Conservation (phyloP, 2,797 vertebrate genomes). For the Microctenopoma steveboyesi region DNA sequence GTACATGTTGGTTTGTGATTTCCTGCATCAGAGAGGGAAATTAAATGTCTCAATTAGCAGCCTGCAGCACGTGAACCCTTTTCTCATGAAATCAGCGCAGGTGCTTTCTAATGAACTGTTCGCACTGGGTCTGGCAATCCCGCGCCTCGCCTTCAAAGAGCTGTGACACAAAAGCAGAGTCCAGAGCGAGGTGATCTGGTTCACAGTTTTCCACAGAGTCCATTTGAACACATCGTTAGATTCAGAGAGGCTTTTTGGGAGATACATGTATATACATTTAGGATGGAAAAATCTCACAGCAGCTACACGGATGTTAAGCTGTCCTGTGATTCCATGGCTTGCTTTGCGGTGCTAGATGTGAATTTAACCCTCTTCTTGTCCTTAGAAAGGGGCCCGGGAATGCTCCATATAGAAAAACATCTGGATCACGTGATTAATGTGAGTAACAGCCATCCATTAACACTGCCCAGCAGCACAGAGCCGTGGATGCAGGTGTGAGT, state of each 20-base stretch:
- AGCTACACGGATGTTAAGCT: constrained; percentile 22
- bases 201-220: constrained; percentile 38
- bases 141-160: constrained; percentile 33
- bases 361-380: constrained; percentile 30
- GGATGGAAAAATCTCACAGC: constrained; percentile 26
- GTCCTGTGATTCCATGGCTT: constrained; percentile 23
- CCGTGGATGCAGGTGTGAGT: constrained; percentile 75
- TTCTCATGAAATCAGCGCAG: constrained; percentile 32
- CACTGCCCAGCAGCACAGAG: constrained; percentile 45
- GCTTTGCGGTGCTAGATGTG: constrained; percentile 14
- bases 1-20: constrained; percentile 8
- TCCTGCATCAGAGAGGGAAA: neutral
- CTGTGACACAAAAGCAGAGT: constrained; percentile 15
- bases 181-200: constrained; percentile 15
- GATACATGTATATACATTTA: constrained; percentile 22
- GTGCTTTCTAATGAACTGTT: constrained; percentile 16
- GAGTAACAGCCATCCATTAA: constrained; percentile 67
- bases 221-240: constrained; percentile 60
- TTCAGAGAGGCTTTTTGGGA: constrained; percentile 22
- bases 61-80: constrained; percentile 8
- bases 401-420: constrained; percentile 67
- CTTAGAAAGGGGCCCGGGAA: constrained; percentile 21
- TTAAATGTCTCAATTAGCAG: constrained; percentile 1
- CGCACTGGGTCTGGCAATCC: constrained; percentile 26
- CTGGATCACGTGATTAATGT: constrained; percentile 74